Base-by-base conservation (phyloP, 2,888 invertebrate species). In the Euproctis similis region DNA sequence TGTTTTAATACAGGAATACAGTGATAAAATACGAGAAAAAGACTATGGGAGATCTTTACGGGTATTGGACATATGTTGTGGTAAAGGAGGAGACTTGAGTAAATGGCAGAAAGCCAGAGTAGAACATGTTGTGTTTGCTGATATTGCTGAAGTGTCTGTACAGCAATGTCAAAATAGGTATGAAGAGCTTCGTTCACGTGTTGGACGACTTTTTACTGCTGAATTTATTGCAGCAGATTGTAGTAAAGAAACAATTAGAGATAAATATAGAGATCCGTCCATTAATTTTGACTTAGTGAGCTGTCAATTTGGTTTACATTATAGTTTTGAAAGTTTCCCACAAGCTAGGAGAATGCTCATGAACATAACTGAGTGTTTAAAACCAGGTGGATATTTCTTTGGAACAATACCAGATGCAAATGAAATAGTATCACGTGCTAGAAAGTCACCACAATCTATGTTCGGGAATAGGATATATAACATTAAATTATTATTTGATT, bases 221-320 rank as follows among this genome's bases (percentile, higher is more conserved):
- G 95, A 98, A 69, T 98, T 97, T 64, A 91, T 98, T 50, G 88
- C 92, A 14, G 94, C 94, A 20, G 98, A 99, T 73, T 95, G 96
- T 54, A 93, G 96, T n/a, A 92, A 92, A 86, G 89, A 90, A 37
- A 86, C 90, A 11, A 75, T 95, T n/a, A 85, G 92, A 27, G 90
- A 91, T 60, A 90, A 90, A 50, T 95, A 92, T 65, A 86, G 87
- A 53, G 92, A 96, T 69, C 89, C 92, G 1, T 90, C 91, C 11
- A 87, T 92, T 34, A 87, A 89, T 52, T 88, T 98, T 56, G 95
- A 99, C 70, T 61, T 99, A 21, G 95, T 95, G 1, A 97, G 97
- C 66, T 97, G 97, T 66, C 99, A 99, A 75, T 99, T 99, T 87
- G 95, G 97, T 11, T 92, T 99, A 65, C 99, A 99, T 78, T 99